Evolutionary conservation across 2,888 invertebrate species (phyloP), one percentile per base, ranked within the genome.

Genomic region (Microctonus brassicae): DNA sequence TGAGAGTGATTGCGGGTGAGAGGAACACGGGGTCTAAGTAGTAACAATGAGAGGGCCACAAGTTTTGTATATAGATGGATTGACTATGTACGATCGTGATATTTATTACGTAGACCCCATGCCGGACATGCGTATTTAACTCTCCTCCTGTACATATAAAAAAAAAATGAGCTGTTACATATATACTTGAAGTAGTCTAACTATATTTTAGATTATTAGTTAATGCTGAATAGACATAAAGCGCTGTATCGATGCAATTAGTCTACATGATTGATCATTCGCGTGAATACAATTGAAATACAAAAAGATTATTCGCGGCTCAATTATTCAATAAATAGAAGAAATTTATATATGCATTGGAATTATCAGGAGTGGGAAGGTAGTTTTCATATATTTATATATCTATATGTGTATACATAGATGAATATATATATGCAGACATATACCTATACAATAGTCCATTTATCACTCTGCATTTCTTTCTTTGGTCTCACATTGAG

Each of bases 61-160:
- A 69, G 63, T 72, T 70, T 74, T 71, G 71, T 74, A 73, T n/a
- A n/a, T 47, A 72, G 74, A 17, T 75, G 74, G 76, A 71, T 76
- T 69, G 70, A 69, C 71, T 74, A 70, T 73, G 75, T 77, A 76
- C 79, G 79, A 81, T 83, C 78, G 82, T 82, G 77, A 84, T 85
- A 84, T 86, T 87, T 87, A 87, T 87, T 85, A 84, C 81, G 80
- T 77, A 82, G 72, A 84, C 80, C 81, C 82, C 86, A 83, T 82
- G 84, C 87, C 88, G 84, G 86, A 87, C 87, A 87, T 86, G 84
- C 84, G 83, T 83, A 87, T 87, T 87, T 87, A 86, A 86, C 85
- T 80, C 79, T 80, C 76, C 73, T 77, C 61, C 67, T 55, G 57
- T 73, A 61, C 42, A 53, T 60, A 61, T 29, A 63, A 62, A 39